phyloP scores from a whole-genome alignment of 2,113 vertebrate genomes.

The Oncorhynchus nerka region DNA sequence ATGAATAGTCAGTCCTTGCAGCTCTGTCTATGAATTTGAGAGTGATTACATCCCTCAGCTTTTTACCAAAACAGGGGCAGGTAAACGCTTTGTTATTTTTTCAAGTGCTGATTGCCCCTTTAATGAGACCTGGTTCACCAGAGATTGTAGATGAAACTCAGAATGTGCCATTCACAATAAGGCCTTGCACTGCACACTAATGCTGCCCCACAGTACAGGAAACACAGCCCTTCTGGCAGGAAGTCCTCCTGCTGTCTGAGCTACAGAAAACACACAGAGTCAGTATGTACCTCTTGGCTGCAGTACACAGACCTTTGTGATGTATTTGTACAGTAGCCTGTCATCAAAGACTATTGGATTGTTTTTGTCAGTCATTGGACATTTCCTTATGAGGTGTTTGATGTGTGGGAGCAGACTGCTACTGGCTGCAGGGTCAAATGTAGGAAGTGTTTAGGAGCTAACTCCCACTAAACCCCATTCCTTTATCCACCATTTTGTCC shows the following conservation, averaged over 20 bases:
- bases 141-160: not conserved
- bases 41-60: not conserved
- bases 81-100: too few species aligned
- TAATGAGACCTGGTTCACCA: not conserved
- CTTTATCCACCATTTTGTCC: slow-evolving; percentile 54
- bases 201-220: slow-evolving; percentile 57
- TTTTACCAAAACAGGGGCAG: too few species aligned
- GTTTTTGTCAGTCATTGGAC: slow-evolving; percentile 68
- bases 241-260: slow-evolving; percentile 59
- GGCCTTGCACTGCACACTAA: not conserved
- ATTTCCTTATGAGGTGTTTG: slow-evolving; percentile 72
- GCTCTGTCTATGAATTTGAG: too few species aligned
- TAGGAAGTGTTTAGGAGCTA: slow-evolving; percentile 43
- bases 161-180: not conserved
- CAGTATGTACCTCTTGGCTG: slow-evolving; percentile 51
- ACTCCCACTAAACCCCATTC: not conserved
- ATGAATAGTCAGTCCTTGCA: too few species aligned
- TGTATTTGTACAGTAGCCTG: slow-evolving; percentile 64
- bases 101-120: too few species aligned
- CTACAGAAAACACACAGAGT: slow-evolving; percentile 53
- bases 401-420: slow-evolving; percentile 53
- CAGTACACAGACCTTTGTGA: slow-evolving; percentile 51
- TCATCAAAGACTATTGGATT: slow-evolving; percentile 64
- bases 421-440: slow-evolving; percentile 65
- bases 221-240: slow-evolving; percentile 62